Percentiles rank a stretch among this genome's conserved stretches.
These are phyloP conservation scores for Ariopsis seemanni DNA, from an alignment of 2,113 vertebrate species.

Conservation along the genomic window DNA sequence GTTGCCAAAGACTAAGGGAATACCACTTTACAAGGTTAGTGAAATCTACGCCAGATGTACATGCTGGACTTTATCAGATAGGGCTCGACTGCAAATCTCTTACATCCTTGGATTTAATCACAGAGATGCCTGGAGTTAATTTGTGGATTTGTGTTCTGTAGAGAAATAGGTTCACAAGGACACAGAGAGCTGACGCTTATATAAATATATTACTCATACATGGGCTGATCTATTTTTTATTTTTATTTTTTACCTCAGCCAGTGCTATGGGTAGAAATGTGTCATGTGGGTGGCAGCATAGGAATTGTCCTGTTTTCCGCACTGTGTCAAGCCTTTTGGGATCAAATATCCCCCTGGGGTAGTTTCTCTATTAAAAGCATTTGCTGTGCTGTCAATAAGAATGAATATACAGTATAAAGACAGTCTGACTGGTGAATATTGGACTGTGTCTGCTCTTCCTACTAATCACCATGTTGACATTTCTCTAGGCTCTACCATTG, in stretches of 20 bases:
- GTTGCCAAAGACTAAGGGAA: no score
- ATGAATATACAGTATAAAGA: slow-evolving; percentile 65
- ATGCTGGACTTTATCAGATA: neutral
- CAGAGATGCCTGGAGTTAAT: neutral
- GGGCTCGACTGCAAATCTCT: neutral
- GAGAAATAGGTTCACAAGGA: neutral
- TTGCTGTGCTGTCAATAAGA: slow-evolving; percentile 74
- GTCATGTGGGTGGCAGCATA: neutral
- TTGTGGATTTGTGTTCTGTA: neutral
- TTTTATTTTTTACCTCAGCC: neutral
- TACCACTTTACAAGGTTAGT: no score
- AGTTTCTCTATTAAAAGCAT: slow-evolving; percentile 75
- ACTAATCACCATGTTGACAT: slow-evolving; percentile 65
- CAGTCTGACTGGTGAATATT: slow-evolving; percentile 58
- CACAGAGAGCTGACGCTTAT: neutral
- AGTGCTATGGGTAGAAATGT: slow-evolving; percentile 1
- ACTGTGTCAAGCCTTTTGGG: slow-evolving; percentile 20
- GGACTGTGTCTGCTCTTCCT: slow-evolving; percentile 57
- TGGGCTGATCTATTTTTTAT: neutral
- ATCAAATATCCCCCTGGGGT: slow-evolving; percentile 64
- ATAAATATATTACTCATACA: neutral
- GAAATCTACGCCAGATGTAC: neutral
- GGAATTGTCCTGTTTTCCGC: slow-evolving; percentile 14
- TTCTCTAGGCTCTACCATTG: slow-evolving; percentile 66
- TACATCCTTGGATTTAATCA: neutral